Base-by-base conservation (phyloP, 2,888 invertebrate species). In the Cyrtodaria siliqua region DNA sequence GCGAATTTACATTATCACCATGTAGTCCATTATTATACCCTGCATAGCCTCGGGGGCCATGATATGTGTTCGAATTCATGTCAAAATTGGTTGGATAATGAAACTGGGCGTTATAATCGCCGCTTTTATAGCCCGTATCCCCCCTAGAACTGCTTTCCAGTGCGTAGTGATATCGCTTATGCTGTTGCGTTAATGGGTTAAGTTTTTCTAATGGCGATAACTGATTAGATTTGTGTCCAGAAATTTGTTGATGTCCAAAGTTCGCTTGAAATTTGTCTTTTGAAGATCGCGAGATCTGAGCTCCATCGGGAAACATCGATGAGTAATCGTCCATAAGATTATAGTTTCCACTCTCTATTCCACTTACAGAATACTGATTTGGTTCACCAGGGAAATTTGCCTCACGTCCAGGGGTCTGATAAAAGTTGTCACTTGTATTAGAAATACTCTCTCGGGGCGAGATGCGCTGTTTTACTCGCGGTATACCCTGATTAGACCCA, bases 1-100 rank as follows among this genome's bases (percentile, higher is more conserved):
- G 72, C 66, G 72, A 50, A 52, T 74, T 71, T 55, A 68, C 61
- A 75, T 66, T 78, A 52, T 78, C 78, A 67, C 57, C 52, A 8
- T 74, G 74, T 53, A 75, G 63, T 50, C 78, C 72, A 74, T 80
- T 82, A 79, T 79, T 81, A 67, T 72, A 83, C 49, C 82, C 76
- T 27, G 79, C 67, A 75, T 80, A 82, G 75, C 82, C 68, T 38
- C 72, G 71, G 23, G 71, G 66, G 47, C 77, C 57, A 53, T 76
- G 73, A 66, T 80, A 78, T 60, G 79, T 82, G 71, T 86, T 80
- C 33, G 82, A 77, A 68, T 82, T 81, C 72, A 79, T 79, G 59
- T 82, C 82, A 70, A 82, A 78, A 73, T 78, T 82, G 62, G 75
- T 63, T 62, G 67, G 64, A 72, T 74, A 77, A 68, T 73, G 71